These are phyloP conservation scores for Lethenteron camtschaticum DNA, from an alignment of 2,113 vertebrate genomes.

Conservation along the genomic window DNA sequence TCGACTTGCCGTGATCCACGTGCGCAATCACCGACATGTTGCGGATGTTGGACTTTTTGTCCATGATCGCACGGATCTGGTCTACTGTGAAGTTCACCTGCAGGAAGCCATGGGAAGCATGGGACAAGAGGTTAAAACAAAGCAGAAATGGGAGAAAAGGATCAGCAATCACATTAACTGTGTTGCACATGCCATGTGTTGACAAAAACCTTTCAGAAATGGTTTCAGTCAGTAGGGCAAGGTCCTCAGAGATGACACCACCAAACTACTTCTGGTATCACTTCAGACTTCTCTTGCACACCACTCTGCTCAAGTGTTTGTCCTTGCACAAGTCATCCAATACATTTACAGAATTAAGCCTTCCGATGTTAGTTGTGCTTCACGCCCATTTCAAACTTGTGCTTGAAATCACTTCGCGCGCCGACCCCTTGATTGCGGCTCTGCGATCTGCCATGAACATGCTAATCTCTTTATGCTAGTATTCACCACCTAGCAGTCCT, in stretches of 20 bases:
- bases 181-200: not conserved
- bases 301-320: too few species aligned
- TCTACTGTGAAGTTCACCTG: constrained; percentile 96
- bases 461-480: too few species aligned
- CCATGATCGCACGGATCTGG: constrained; percentile 94
- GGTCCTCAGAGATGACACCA: not conserved
- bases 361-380: too few species aligned
- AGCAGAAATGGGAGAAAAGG: not conserved
- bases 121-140: not conserved
- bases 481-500: too few species aligned
- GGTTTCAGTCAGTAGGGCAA: not conserved
- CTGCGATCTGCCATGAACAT: too few species aligned
- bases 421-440: too few species aligned
- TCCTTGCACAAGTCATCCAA: too few species aligned
- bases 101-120: not conserved
- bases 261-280: constrained; percentile 26
- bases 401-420: too few species aligned
- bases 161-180: not conserved
- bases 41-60: constrained; percentile 92
- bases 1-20: constrained; percentile 86
- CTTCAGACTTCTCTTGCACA: not conserved
- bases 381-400: too few species aligned
- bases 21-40: constrained; percentile 98
- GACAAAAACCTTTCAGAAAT: not conserved
- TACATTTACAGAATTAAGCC: too few species aligned